These are phyloP conservation scores for Yponomeuta malinellus DNA, from an alignment of 2,888 invertebrate species.

Conservation along the genomic window DNA sequence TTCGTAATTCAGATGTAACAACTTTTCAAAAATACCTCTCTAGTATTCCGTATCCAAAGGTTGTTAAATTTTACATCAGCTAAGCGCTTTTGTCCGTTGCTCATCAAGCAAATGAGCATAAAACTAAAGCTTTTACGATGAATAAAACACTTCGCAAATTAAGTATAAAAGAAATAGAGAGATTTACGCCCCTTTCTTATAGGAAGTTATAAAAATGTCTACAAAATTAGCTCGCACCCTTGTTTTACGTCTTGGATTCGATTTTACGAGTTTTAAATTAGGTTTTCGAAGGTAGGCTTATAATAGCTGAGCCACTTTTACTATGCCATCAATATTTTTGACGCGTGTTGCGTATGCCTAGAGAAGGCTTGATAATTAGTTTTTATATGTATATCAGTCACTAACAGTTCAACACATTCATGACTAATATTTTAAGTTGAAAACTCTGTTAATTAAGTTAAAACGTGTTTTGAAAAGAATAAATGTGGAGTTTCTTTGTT, in stretches of 20 bases:
- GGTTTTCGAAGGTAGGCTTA: slow-evolving; percentile 21
- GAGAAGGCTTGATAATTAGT: slow-evolving; percentile 4
- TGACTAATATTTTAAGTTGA: no score
- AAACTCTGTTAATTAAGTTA: no score
- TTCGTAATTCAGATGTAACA: no score
- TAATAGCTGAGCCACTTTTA: not conserved
- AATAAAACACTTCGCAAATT: slow-evolving; percentile 19
- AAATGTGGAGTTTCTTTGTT: no score
- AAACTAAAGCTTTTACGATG: slow-evolving; percentile 14
- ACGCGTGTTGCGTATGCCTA: not conserved
- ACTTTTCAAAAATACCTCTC: no score
- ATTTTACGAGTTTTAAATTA: slow-evolving; percentile 44
- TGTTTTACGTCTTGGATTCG: slow-evolving; percentile 23
- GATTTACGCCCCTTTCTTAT: slow-evolving; percentile 7
- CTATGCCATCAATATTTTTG: slow-evolving; percentile 6
- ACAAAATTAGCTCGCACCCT: slow-evolving; percentile 20
- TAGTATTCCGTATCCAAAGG: no score
- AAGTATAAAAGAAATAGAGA: slow-evolving; percentile 17
- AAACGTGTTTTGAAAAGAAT: no score
- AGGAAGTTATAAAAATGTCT: slow-evolving; percentile 21
- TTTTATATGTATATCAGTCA: not conserved
- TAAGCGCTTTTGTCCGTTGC: slow-evolving; percentile 26
- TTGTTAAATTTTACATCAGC: not conserved
- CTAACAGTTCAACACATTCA: no score
- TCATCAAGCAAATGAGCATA: not conserved